phyloP scores from a whole-genome alignment of 2,113 vertebrate genomes.

The Phoxinus phoxinus region DNA sequence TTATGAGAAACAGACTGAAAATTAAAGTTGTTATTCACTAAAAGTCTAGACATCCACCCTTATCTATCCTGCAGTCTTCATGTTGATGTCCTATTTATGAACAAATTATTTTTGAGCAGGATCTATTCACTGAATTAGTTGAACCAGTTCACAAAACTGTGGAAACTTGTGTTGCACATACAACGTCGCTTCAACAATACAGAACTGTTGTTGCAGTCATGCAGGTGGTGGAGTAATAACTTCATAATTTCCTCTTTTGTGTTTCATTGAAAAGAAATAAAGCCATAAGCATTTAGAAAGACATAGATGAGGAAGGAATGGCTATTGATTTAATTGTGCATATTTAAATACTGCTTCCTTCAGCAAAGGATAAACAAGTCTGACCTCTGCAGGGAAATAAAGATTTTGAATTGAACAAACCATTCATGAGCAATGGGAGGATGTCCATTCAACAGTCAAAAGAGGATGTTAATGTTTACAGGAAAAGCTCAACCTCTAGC shows the following conservation, averaged over 20 bases:
- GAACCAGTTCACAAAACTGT: neutral
- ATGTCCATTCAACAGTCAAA: slow-evolving; percentile 22
- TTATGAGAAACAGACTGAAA: neutral
- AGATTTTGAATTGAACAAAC: slow-evolving; percentile 30
- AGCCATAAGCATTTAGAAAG: neutral
- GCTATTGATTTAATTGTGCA: neutral
- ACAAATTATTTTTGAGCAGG: neutral
- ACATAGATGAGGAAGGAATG: too few relatives aligned
- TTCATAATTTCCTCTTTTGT: neutral
- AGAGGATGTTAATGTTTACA: slow-evolving; percentile 8
- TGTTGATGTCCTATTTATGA: neutral
- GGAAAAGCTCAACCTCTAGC: slow-evolving; percentile 20
- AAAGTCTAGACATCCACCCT: neutral
- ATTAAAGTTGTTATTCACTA: neutral
- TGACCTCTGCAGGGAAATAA: slow-evolving; percentile 5
- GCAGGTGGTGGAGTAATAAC: neutral
- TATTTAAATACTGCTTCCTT: neutral
- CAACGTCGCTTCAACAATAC: neutral
- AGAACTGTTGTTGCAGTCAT: neutral
- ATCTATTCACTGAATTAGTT: too few relatives aligned
- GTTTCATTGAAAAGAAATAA: neutral
- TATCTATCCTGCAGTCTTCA: neutral
- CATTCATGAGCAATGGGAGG: neutral
- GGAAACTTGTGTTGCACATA: too few relatives aligned
- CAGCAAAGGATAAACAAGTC: slow-evolving; percentile 11